Percentiles rank a stretch among this genome's conserved stretches.
Evolutionary conservation across 2,797 vertebrate genomes (phyloP).

Genomic region (Manis javanica): DNA sequence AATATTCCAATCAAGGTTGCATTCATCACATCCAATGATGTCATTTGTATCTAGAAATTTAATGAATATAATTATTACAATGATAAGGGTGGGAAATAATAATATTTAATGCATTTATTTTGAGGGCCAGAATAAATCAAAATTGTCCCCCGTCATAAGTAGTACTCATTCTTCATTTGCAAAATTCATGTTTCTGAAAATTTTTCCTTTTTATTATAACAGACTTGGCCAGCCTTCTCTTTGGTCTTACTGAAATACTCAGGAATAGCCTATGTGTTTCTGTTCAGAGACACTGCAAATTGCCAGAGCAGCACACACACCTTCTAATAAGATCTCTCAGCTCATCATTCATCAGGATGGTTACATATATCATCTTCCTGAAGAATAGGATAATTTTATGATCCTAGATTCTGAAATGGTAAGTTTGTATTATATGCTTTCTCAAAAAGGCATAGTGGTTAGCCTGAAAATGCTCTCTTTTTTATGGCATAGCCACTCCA

Average conservation of each 20-base stretch:
- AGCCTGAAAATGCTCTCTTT: background rate
- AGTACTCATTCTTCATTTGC: background rate
- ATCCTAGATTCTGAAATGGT: background rate
- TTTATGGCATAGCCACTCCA: background rate
- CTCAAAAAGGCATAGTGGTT: too few species aligned
- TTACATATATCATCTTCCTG: background rate
- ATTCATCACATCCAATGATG: background rate
- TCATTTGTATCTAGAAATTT: conserved; percentile 3
- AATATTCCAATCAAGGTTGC: background rate
- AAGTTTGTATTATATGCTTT: background rate
- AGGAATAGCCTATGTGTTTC: conserved; percentile 16
- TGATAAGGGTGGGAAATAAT: background rate
- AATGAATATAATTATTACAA: background rate
- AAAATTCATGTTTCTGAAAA: background rate
- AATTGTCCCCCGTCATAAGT: background rate
- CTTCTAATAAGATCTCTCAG: conserved; percentile 27
- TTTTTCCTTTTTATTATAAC: background rate
- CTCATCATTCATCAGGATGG: background rate
- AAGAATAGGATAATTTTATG: background rate
- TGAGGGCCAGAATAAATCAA: conserved; percentile 1
- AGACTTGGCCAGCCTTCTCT: background rate
- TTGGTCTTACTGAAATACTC: background rate
- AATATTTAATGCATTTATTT: background rate
- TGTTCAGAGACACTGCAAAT: conserved; percentile 36
- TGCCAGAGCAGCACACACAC: background rate